phyloP scores from a whole-genome alignment of 2,113 vertebrate species.

The Oreochromis spilurus region DNA sequence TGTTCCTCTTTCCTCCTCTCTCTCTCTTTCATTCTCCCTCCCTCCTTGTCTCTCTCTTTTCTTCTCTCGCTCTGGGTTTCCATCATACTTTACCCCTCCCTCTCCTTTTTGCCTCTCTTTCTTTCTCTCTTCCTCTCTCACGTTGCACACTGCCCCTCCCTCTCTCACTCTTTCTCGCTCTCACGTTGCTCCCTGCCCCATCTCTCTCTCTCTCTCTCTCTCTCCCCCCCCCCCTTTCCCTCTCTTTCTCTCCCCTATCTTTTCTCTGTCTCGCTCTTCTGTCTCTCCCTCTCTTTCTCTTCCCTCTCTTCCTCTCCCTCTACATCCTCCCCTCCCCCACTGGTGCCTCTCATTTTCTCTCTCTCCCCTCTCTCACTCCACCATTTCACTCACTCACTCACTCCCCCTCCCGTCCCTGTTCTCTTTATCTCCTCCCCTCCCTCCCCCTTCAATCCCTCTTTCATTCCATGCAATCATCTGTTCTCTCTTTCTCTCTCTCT shows the following conservation, averaged over 20 bases:
- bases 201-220: not conserved
- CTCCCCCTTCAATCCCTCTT: slow-evolving; percentile 64
- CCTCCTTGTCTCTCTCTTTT: not conserved
- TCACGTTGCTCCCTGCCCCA: slow-evolving; percentile 30
- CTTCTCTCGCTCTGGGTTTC: not conserved
- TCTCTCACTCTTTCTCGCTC: slow-evolving; percentile 17
- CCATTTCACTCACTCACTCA: slow-evolving; percentile 31
- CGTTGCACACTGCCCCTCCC: slow-evolving; percentile 29
- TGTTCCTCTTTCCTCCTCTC: slow-evolving; percentile 5
- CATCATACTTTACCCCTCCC: slow-evolving; percentile 6
- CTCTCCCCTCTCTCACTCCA: slow-evolving; percentile 18
- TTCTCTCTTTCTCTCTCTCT: slow-evolving; percentile 45
- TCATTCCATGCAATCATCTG: slow-evolving; percentile 70
- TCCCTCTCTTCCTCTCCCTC: not conserved
- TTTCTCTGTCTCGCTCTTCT: not conserved
- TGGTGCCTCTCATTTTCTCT: slow-evolving; percentile 41
- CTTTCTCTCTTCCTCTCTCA: slow-evolving; percentile 21
- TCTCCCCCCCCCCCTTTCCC: too few species aligned
- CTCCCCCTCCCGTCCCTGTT: slow-evolving; percentile 38
- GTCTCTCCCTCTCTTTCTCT: not conserved
- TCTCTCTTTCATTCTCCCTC: slow-evolving; percentile 5
- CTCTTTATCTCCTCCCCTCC: slow-evolving; percentile 59
- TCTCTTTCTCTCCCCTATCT: not conserved
- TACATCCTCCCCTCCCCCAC: slow-evolving; percentile 60
- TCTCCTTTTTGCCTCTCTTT: not conserved